Evolutionary conservation across 2,113 vertebrate genomes (phyloP).

Genomic region (Cygnus buccinator): DNA sequence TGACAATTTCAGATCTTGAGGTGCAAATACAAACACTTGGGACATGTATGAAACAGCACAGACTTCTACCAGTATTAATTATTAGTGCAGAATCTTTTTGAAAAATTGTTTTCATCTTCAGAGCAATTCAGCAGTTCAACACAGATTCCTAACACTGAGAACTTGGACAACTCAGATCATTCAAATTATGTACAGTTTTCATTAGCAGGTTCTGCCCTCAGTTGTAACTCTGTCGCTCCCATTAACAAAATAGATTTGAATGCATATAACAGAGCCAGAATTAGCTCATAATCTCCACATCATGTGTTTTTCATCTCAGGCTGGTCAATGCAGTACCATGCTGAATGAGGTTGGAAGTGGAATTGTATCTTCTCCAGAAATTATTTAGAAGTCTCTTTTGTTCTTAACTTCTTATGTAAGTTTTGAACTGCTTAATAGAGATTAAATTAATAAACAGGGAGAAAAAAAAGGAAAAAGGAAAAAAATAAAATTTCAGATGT

Average conservation of each 20-base stretch:
- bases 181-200: neutral
- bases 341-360: neutral
- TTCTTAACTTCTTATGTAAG: neutral
- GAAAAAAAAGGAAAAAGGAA: neutral
- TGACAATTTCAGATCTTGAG: neutral
- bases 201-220: neutral
- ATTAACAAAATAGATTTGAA: neutral
- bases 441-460: neutral
- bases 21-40: neutral
- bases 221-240: neutral
- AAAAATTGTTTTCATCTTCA: neutral
- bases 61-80: neutral
- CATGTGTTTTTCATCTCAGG: too few species aligned
- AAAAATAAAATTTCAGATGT: neutral
- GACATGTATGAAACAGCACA: neutral
- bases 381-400: neutral
- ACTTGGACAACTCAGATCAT: neutral
- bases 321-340: too few species aligned
- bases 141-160: neutral
- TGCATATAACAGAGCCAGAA: neutral
- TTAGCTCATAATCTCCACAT: neutral
- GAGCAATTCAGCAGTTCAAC: neutral
- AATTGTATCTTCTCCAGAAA: neutral
- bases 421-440: neutral
- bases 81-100: neutral